Evolutionary conservation across 2,113 vertebrate species (phyloP).

Genomic region (Leiothrix lutea): DNA sequence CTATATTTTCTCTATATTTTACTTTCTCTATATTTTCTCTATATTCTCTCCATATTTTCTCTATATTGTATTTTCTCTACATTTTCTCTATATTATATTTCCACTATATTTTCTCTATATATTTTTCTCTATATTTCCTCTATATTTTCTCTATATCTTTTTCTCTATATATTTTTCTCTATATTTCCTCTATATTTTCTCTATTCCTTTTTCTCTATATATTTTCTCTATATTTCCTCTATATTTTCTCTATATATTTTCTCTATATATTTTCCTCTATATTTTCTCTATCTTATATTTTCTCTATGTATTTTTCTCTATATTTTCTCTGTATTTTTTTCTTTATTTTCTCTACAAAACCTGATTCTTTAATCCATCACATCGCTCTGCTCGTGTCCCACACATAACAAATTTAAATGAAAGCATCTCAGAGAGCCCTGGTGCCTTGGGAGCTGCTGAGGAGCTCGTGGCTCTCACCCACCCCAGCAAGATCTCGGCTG

Average conservation of each 20-base stretch:
- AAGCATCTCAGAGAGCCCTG: background rate
- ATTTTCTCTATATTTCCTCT: background rate
- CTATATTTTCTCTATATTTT: background rate
- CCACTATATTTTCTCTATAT: background rate
- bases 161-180: background rate
- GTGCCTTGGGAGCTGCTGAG: background rate
- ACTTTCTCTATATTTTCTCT: background rate
- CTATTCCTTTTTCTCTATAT: background rate
- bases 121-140: background rate
- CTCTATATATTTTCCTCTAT: background rate
- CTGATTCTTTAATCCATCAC: conserved; percentile 58
- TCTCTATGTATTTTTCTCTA: background rate
- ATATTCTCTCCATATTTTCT: background rate
- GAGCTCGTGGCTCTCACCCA: background rate
- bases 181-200: background rate
- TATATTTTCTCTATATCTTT: background rate
- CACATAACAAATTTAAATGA: background rate
- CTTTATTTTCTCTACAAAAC: background rate
- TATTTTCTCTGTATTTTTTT: background rate
- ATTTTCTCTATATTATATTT: background rate
- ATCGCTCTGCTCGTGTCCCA: background rate
- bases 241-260: background rate
- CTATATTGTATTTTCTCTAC: background rate
- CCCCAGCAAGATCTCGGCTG: background rate
- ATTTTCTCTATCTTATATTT: background rate